These are phyloP conservation scores for Falco naumanni DNA, from an alignment of 2,797 vertebrate genomes.

Conservation along the genomic window DNA sequence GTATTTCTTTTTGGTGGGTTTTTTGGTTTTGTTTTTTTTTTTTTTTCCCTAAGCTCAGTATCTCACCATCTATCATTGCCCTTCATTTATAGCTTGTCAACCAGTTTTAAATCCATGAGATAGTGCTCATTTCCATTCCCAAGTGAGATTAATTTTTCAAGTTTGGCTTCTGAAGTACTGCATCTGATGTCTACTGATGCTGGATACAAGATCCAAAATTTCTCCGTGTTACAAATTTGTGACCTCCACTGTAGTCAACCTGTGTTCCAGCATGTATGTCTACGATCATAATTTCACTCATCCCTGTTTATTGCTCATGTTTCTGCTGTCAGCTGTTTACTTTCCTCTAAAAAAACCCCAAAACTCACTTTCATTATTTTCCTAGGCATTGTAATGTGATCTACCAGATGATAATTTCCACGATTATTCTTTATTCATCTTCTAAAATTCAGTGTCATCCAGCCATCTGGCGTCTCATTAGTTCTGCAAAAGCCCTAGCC, in stretches of 20 bases:
- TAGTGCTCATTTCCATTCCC: neutral
- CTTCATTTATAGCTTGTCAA: neutral
- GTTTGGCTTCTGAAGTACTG: neutral
- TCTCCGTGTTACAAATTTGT: neutral
- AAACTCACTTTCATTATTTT: slow-evolving; percentile 2
- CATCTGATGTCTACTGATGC: neutral
- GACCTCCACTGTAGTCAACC: neutral
- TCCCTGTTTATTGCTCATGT: neutral
- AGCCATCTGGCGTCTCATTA: slow-evolving; percentile 59
- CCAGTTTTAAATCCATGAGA: slow-evolving; percentile 12
- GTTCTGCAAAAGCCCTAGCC: slow-evolving; percentile 28
- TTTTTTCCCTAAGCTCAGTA: neutral
- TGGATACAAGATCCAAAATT: neutral
- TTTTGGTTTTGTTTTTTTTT: neutral
- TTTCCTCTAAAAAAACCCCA: neutral
- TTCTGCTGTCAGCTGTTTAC: slow-evolving; percentile 17
- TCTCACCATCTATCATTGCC: neutral
- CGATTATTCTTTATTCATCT: slow-evolving; percentile 41
- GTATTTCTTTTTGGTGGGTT: neutral
- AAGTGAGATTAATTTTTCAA: slow-evolving; percentile 1
- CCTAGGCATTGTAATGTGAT: slow-evolving; percentile 7
- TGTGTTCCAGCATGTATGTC: neutral
- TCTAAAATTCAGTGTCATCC: slow-evolving; percentile 46
- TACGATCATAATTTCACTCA: neutral
- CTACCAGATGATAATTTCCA: slow-evolving; percentile 51